Base-by-base conservation (phyloP, 2,888 invertebrate species). In the Acanthacorydalis orientalis region DNA sequence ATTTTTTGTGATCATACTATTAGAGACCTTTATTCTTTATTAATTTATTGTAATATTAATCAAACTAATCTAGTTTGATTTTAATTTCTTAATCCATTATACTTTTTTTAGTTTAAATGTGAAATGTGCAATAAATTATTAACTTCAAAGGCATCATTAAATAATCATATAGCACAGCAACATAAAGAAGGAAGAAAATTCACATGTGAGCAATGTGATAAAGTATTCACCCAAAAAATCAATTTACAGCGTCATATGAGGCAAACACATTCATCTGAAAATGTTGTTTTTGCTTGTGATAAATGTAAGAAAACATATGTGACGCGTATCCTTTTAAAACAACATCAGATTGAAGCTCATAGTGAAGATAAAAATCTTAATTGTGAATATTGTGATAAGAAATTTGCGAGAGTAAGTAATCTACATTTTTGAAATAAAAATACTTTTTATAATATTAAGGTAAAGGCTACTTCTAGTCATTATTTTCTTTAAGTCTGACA, bases 221-320 rank as follows among this genome's bases (percentile, higher is more conserved):
- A 51, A 41, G 49, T 48, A 12, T 57, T 56, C 44, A 52, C 52
- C 16, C 51, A 53, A 9, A 52, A 52, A 16, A 44, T 50, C 7
- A 55, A 53, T 45, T 51, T 56, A 2, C 49, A 54, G 44, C 53
- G 52, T 39, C 59, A 59, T 50, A 48, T 56, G 33, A 46, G 38
- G 33, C 47, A 51, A 45, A 53, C 37, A 49, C 56, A 53, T 57
- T 59, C 47, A 51, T 50, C 32, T 57, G 55, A 51, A 49, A 23
- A 50, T 49, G 37, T 39, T 44, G 33, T 43, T 35, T 46, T 50
- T 49, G 33, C 45, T 40, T 38, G 35, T 35, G 47, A 50, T 52
- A 34, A 47, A 48, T 44, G 37, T 35, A 12, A 34, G 23, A 43
- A 43, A 7, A 9, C 16, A 32, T 42, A 32, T 44, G 15, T 32